These are phyloP conservation scores for Pheosia gnoma DNA, from an alignment of 2,888 invertebrate genomes.

Conservation along the genomic window DNA sequence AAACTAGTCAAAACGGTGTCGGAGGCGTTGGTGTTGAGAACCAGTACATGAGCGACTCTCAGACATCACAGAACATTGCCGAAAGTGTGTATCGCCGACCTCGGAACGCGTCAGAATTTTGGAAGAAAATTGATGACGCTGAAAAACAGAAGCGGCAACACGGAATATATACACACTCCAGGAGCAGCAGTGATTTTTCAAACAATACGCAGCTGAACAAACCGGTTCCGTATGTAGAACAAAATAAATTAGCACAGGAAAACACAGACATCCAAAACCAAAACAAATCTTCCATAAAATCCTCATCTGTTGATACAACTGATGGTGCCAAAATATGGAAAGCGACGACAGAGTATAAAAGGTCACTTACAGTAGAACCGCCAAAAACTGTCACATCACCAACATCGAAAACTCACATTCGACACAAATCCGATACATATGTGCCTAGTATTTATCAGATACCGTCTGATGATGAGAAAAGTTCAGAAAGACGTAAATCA, in stretches of 20 bases:
- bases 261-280: slow-evolving; percentile 60
- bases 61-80: slow-evolving; percentile 63
- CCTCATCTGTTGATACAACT: slow-evolving; percentile 61
- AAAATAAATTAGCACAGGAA: slow-evolving; percentile 50
- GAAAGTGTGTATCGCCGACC: slow-evolving; percentile 67
- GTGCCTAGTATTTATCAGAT: slow-evolving; percentile 65
- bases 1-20: slow-evolving; percentile 72
- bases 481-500: slow-evolving; percentile 85
- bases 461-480: slow-evolving; percentile 77
- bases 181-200: slow-evolving; percentile 71
- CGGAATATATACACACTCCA: slow-evolving; percentile 59
- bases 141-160: slow-evolving; percentile 72
- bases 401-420: slow-evolving; percentile 68
- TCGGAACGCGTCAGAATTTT: slow-evolving; percentile 85
- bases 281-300: slow-evolving; percentile 55
- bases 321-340: slow-evolving; percentile 79
- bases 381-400: slow-evolving; percentile 62
- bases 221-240: slow-evolving; percentile 50
- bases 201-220: slow-evolving; percentile 54
- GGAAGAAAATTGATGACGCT: slow-evolving; percentile 85
- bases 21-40: slow-evolving; percentile 48
- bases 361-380: slow-evolving; percentile 70
- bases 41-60: slow-evolving; percentile 80
- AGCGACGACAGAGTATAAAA: slow-evolving; percentile 78
- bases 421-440: slow-evolving; percentile 78